These are phyloP conservation scores for Tetraneura akinire DNA, from an alignment of 1,140 invertebrate genomes.

Conservation along the genomic window DNA sequence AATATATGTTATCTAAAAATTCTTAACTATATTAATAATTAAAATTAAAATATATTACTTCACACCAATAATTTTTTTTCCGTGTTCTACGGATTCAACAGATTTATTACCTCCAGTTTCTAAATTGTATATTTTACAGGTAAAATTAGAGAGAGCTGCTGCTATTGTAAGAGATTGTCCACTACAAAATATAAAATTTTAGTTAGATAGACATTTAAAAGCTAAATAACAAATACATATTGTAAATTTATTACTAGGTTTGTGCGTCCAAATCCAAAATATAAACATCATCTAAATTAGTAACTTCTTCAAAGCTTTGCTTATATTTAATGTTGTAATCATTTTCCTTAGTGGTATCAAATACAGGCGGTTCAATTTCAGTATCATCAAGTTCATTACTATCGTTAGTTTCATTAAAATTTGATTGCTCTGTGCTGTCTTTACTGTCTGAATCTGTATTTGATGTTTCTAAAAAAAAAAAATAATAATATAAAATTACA, in stretches of 20 bases:
- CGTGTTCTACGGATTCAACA: neutral
- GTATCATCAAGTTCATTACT: neutral
- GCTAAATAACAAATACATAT: neutral
- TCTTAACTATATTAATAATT: neutral
- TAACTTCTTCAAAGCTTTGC: neutral
- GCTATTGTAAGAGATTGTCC: slow-evolving; percentile 36
- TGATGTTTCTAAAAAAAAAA: neutral
- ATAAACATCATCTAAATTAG: neutral
- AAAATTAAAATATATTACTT: slow-evolving; percentile 24
- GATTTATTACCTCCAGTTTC: neutral
- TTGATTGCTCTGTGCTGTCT: neutral
- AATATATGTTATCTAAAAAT: too few relatives aligned
- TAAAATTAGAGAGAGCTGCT: neutral
- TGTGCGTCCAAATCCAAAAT: slow-evolving; percentile 25
- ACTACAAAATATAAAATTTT: neutral
- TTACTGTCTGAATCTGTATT: neutral
- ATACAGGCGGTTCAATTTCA: neutral
- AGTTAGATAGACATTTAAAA: neutral
- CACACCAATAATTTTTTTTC: slow-evolving; percentile 29
- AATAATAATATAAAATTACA: neutral
- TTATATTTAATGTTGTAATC: slow-evolving; percentile 26
- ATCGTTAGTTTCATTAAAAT: neutral
- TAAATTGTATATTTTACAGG: slow-evolving; percentile 37
- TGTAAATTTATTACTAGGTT: slow-evolving; percentile 2
- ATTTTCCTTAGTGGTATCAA: slow-evolving; percentile 27